phyloP scores from a whole-genome alignment of 2,888 invertebrate genomes.

The Chirona hameri region DNA sequence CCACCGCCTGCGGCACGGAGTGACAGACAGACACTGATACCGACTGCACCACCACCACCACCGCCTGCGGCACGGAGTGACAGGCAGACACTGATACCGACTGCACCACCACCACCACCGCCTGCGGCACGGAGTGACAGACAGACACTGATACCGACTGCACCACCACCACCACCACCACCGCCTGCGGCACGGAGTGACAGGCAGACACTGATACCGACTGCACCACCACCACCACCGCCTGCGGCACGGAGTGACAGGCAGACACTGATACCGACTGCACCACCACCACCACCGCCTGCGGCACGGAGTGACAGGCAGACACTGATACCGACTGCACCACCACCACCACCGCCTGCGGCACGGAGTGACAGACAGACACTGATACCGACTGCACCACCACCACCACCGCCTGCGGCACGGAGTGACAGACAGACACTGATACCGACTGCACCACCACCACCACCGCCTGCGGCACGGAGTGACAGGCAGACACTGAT shows the following conservation, averaged over 20 bases:
- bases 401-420: constrained; percentile 50
- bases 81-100: not conserved
- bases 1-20: constrained; percentile 46
- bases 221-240: constrained; percentile 52
- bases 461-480: constrained; percentile 48
- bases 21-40: not conserved
- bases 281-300: constrained; percentile 53
- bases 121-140: constrained; percentile 41
- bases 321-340: constrained; percentile 44
- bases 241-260: constrained; percentile 41
- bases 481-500: not conserved
- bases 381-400: constrained; percentile 46
- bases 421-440: no score
- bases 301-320: constrained; percentile 2
- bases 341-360: constrained; percentile 51
- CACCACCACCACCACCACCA: constrained; percentile 54
- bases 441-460: constrained; percentile 47
- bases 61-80: constrained; percentile 43
- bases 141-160: not conserved
- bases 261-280: constrained; percentile 28
- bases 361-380: not conserved
- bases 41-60: constrained; percentile 51
- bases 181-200: constrained; percentile 43
- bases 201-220: not conserved
- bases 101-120: constrained; percentile 52